These are phyloP conservation scores for Acanthiza pusilla DNA, from an alignment of 2,797 vertebrate genomes.

Conservation along the genomic window DNA sequence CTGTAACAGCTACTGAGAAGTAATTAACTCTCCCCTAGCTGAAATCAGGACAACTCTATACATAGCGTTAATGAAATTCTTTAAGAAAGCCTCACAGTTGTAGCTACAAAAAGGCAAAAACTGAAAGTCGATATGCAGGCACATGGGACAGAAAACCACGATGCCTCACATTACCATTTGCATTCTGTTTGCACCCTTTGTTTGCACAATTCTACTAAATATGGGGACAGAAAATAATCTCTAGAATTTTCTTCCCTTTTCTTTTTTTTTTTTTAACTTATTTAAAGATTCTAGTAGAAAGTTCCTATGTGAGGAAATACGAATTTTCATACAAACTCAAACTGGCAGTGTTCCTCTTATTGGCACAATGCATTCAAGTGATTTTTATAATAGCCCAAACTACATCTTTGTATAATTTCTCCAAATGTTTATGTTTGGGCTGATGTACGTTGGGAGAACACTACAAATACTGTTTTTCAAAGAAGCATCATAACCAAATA, in stretches of 20 bases:
- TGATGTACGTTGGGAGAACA: not conserved
- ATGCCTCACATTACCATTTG: not conserved
- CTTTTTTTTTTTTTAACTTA: not conserved
- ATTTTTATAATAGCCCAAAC: slow-evolving; percentile 13
- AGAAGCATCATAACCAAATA: slow-evolving; percentile 49
- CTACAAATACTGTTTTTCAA: slow-evolving; percentile 27
- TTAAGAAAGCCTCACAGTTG: not conserved
- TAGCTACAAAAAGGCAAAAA: not conserved
- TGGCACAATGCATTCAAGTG: not conserved
- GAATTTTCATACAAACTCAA: not conserved
- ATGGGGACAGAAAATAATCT: not conserved
- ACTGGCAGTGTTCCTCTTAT: not conserved
- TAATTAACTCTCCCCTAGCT: not conserved
- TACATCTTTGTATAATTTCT: slow-evolving; percentile 23
- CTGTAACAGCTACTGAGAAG: not conserved
- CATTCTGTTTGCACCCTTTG: not conserved
- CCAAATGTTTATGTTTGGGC: slow-evolving; percentile 23
- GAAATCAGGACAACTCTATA: not conserved
- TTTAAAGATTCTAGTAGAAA: not conserved
- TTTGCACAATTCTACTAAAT: not conserved
- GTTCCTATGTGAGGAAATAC: not conserved
- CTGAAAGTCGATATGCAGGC: not conserved
- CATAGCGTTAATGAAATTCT: not conserved
- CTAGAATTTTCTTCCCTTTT: not conserved
- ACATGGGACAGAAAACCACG: not conserved